A percentile compares a stretch with the other conserved stretches of the same genome.
phyloP scores from a whole-genome alignment of 2,113 vertebrate genomes.

The Turnix velox region DNA sequence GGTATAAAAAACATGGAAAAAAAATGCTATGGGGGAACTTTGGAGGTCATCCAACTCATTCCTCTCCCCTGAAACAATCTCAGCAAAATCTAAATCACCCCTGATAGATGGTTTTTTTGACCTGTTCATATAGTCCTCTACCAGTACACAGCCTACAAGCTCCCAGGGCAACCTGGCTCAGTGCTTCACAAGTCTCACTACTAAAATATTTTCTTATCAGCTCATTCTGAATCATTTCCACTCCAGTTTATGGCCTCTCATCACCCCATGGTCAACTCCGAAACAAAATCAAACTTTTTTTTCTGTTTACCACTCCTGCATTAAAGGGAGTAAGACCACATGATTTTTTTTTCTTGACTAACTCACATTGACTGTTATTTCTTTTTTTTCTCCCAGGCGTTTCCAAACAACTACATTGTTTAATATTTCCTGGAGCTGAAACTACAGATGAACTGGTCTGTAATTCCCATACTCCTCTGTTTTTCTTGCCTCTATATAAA shows the following conservation, averaged over 20 bases:
- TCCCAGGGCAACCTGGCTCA: neutral
- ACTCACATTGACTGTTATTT: neutral
- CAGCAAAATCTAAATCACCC: neutral
- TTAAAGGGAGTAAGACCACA: neutral
- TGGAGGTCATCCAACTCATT: neutral
- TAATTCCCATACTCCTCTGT: neutral
- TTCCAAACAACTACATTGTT: neutral
- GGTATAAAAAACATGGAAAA: neutral
- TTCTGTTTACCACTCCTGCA: neutral
- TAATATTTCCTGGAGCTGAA: slow-evolving; percentile 7
- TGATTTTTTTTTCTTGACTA: neutral
- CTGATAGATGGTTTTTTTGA: neutral
- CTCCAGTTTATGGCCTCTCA: neutral
- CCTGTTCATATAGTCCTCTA: neutral
- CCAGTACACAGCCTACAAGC: neutral
- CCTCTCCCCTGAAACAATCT: neutral
- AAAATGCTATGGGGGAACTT: neutral
- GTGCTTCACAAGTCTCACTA: neutral
- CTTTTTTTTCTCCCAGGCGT: neutral
- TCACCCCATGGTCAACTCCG: neutral
- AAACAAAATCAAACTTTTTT: neutral
- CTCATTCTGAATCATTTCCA: neutral
- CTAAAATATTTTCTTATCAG: neutral
- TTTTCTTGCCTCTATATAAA: neutral
- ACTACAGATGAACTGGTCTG: neutral